phyloP scores from a whole-genome alignment of 2,113 vertebrate species.

The Ornithorhynchus anatinus region DNA sequence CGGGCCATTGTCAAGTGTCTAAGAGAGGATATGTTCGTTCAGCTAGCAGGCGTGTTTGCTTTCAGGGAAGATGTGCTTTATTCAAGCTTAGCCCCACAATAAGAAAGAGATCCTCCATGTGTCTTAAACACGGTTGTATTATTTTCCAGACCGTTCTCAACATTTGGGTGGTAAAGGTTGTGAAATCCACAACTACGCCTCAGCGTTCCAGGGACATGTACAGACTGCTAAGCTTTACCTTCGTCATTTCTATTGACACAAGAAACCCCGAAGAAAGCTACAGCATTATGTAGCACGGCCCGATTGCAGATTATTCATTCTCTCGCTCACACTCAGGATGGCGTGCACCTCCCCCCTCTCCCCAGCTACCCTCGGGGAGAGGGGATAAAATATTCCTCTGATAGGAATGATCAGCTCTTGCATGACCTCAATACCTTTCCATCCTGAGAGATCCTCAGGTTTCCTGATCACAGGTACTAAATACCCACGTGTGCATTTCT shows the following conservation, averaged over 20 bases:
- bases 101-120: constrained; percentile 5
- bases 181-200: constrained; percentile 14
- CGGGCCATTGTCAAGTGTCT: neutral
- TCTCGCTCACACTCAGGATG: constrained; percentile 30
- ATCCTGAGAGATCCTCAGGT: no score
- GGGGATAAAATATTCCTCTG: no score
- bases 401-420: no score
- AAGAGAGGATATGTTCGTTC: neutral
- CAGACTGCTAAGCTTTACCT: constrained; percentile 4
- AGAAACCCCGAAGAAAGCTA: constrained; percentile 9
- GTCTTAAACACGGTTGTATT: neutral
- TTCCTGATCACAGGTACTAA: no score
- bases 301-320: constrained; percentile 25
- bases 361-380: no score
- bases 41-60: neutral
- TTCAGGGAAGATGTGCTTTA: neutral
- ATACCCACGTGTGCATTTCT: no score
- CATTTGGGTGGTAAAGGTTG: constrained; percentile 11
- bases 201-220: constrained; percentile 14
- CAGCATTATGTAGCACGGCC: constrained; percentile 29
- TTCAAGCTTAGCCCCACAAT: constrained; percentile 2
- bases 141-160: constrained; percentile 16
- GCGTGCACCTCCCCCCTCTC: constrained; percentile 23
- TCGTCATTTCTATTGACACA: constrained; percentile 38
- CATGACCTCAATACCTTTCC: no score